Conservation (phyloP, 2,888 invertebrate species). For the Parochlus steinenii region DNA sequence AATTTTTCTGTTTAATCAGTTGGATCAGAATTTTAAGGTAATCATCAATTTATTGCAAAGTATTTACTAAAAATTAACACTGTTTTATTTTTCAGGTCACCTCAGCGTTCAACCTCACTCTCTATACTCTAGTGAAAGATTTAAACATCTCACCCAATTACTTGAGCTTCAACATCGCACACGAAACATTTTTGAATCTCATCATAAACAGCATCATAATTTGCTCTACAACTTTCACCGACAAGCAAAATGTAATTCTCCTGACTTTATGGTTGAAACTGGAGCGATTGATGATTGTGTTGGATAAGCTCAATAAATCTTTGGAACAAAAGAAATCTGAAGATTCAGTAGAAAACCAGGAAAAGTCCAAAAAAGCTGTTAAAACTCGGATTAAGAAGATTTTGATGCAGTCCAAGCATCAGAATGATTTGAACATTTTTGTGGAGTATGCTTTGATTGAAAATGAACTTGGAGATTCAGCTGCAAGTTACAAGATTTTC, state of each 20-base stretch:
- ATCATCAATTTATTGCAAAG: too few species aligned
- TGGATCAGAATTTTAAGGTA: too few species aligned
- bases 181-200: slow-evolving; percentile 3
- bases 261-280: slow-evolving; percentile 47
- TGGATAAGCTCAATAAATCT: slow-evolving; percentile 32
- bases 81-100: too few species aligned
- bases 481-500: slow-evolving; percentile 34
- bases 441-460: slow-evolving; percentile 46
- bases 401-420: slow-evolving; percentile 35
- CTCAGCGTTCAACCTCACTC: not conserved
- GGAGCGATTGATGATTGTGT: slow-evolving; percentile 35
- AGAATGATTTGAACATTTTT: slow-evolving; percentile 39
- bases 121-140: slow-evolving; percentile 3
- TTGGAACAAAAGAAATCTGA: slow-evolving; percentile 26
- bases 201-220: not conserved
- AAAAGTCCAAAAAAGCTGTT: slow-evolving; percentile 23
- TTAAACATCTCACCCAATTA: slow-evolving; percentile 8
- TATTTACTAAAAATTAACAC: too few species aligned
- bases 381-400: slow-evolving; percentile 37
- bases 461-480: slow-evolving; percentile 33
- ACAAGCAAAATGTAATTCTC: slow-evolving; percentile 26
- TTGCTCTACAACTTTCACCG: slow-evolving; percentile 5
- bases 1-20: not conserved
- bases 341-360: not conserved
- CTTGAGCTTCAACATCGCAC: slow-evolving; percentile 6